These are phyloP conservation scores for Dromiciops gliroides DNA, from an alignment of 2,113 vertebrate genomes.

Conservation along the genomic window DNA sequence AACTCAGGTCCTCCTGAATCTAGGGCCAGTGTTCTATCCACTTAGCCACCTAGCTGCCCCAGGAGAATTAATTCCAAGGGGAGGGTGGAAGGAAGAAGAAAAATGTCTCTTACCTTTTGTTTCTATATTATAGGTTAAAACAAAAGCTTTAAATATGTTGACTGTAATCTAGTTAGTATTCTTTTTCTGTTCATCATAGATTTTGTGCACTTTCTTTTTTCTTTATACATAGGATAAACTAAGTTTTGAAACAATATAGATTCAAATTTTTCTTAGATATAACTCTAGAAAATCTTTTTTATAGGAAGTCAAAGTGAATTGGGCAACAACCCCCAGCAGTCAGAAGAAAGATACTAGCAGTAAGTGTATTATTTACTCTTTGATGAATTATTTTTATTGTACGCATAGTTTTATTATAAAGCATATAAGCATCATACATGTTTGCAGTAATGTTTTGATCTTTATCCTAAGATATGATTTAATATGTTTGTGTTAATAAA, in stretches of 20 bases:
- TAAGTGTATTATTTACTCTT: constrained; percentile 86
- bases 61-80: constrained; percentile 12
- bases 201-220: neutral
- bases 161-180: neutral
- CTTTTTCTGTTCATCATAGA: constrained; percentile 26
- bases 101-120: neutral
- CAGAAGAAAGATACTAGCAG: constrained; percentile 99
- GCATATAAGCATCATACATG: constrained; percentile 68
- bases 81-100: constrained; percentile 13
- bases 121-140: constrained; percentile 23
- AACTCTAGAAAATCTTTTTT: constrained; percentile 69
- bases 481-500: constrained; percentile 82
- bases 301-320: constrained; percentile 99
- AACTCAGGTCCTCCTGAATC: no score
- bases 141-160: constrained; percentile 24
- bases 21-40: no score
- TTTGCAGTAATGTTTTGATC: constrained; percentile 76
- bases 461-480: constrained; percentile 80
- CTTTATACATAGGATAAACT: constrained; percentile 2
- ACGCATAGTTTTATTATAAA: constrained; percentile 72
- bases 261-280: constrained; percentile 56
- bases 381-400: constrained; percentile 60
- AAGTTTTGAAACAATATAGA: constrained; percentile 14
- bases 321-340: constrained; percentile 99
- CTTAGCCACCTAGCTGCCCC: no score